Evolutionary conservation across 2,888 invertebrate genomes (phyloP).

Genomic region (Eupithecia vulgata): DNA sequence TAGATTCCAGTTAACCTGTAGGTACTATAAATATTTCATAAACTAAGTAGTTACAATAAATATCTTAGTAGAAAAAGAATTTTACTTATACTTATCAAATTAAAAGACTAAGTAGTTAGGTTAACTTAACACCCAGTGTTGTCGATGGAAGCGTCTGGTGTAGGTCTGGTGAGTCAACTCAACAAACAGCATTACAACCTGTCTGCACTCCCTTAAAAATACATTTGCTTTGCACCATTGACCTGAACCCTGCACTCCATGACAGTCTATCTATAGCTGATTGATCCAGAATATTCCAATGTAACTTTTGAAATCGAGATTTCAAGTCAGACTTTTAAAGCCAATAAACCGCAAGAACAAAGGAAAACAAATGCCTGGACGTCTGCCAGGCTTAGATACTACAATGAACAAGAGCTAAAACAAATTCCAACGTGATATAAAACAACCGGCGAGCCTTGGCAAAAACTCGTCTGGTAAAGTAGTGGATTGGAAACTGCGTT

Average conservation of each 20-base stretch:
- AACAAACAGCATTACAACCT: background rate
- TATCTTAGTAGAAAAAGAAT: background rate
- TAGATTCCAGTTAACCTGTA: background rate
- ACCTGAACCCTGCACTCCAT: background rate
- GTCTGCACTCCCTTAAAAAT: background rate
- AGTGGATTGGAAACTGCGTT: background rate
- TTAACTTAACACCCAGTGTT: background rate
- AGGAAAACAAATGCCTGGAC: conserved; percentile 39
- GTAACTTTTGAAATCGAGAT: conserved; percentile 13
- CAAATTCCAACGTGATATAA: conserved; percentile 30
- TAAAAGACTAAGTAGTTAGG: background rate
- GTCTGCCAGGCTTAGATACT: conserved; percentile 36
- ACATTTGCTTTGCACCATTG: background rate
- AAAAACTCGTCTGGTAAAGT: conserved; percentile 7
- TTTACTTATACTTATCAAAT: too few species aligned
- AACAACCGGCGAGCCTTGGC: conserved; percentile 24
- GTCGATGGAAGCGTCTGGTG: background rate
- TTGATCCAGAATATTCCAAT: background rate
- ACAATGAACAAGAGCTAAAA: conserved; percentile 38
- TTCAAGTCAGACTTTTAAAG: conserved; percentile 10
- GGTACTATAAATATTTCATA: too few species aligned
- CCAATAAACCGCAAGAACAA: conserved; percentile 32
- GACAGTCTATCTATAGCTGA: background rate
- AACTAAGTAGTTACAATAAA: background rate
- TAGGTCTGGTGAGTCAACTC: background rate